Conservation (phyloP, 2,888 invertebrate species). For the Oxyteleia sp. region DNA sequence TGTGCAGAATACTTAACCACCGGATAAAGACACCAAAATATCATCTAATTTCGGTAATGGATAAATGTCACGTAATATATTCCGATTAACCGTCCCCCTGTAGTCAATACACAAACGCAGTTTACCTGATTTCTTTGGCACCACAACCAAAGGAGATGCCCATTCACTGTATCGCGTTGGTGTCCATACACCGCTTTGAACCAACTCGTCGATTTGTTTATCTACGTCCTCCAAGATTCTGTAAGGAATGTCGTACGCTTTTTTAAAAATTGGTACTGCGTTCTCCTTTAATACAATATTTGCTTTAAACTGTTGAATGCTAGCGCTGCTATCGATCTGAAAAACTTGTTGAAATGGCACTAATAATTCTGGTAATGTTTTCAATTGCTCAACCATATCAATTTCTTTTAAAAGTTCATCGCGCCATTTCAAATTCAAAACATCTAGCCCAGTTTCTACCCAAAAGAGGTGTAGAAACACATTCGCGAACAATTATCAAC, state of each 20-base stretch:
- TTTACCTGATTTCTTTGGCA: conserved; percentile 21
- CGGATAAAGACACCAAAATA: conserved; percentile 9
- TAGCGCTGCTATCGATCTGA: background rate
- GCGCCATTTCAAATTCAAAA: conserved; percentile 1
- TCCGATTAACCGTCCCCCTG: conserved; percentile 13
- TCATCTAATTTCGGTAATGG: conserved; percentile 16
- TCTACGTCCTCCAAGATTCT: conserved; percentile 19
- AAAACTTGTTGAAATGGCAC: too few relatives aligned
- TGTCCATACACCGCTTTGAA: conserved; percentile 16
- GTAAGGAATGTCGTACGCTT: conserved; percentile 35
- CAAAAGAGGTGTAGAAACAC: background rate
- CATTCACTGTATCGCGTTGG: conserved; percentile 30
- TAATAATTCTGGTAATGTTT: too few relatives aligned
- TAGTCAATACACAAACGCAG: conserved; percentile 26
- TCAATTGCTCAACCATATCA: background rate
- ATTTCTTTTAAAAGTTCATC: background rate
- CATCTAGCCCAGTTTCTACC: conserved; percentile 19
- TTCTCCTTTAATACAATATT: conserved; percentile 19
- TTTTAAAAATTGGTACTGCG: conserved; percentile 15
- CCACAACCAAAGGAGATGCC: conserved; percentile 34
- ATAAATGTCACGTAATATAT: conserved; percentile 22
- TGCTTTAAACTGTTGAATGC: background rate
- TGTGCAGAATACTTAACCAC: conserved; percentile 24
- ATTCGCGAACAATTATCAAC: conserved; percentile 3
- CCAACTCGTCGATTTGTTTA: conserved; percentile 22